Conservation (phyloP, 2,888 invertebrate species). For the Griposia aprilina region DNA sequence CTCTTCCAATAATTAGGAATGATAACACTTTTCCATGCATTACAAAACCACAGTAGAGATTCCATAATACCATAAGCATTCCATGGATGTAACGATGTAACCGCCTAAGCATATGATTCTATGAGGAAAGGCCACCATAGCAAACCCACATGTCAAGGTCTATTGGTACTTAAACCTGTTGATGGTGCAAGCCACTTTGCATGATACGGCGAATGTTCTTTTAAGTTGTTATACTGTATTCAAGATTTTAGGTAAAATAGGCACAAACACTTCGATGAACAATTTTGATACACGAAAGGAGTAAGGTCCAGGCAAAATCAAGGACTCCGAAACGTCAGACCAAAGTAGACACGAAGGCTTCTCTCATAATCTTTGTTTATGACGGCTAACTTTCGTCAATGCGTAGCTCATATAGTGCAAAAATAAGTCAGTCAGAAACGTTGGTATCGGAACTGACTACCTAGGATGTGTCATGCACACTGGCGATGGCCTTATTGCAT, state of each 20-base stretch:
- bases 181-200: conserved; percentile 38
- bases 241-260: background rate
- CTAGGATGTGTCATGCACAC: background rate
- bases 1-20: background rate
- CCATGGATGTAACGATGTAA: conserved; percentile 1
- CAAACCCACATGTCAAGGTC: conserved; percentile 40
- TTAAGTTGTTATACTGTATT: background rate
- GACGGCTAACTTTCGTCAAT: background rate
- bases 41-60: background rate
- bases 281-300: background rate
- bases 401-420: background rate
- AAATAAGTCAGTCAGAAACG: background rate
- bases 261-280: background rate
- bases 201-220: background rate
- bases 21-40: background rate
- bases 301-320: background rate
- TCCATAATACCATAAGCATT: conserved; percentile 18
- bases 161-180: conserved; percentile 7
- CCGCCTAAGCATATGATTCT: background rate
- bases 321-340: background rate
- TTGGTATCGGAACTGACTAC: background rate
- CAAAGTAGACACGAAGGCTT: background rate
- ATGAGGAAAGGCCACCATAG: conserved; percentile 20
- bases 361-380: background rate
- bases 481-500: background rate